Evolutionary conservation across 1,140 invertebrate genomes (phyloP), one percentile per base, ranked within the genome.

Genomic region (Drosophila neocordata): DNA sequence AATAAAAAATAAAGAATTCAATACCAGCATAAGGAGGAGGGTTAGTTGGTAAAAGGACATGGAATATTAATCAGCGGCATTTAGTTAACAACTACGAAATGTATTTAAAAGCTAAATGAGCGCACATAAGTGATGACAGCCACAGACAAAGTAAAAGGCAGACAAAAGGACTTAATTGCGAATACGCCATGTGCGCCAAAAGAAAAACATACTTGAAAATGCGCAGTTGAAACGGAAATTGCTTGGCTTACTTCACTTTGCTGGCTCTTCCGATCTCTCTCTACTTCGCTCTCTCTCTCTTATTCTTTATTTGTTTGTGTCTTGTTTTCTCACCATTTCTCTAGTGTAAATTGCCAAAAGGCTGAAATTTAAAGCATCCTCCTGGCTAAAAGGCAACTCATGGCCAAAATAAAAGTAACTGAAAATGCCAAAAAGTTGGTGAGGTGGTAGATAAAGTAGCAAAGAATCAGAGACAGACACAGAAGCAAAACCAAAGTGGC

Each of bases 301-400:
- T 34, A 6, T 31, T 31, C 15, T 13, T 7, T 31, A 12, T 34
- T 44, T 48, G 27, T 18, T 31, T 52, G 8, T 15, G 34, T 24
- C 41, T 48, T 15, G 41, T 20, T 48, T 48, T 48, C 41, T 48
- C 41, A 48, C 41, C 41, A 34, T 63, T 41, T 57, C 52, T 35
- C 63, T 59, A 13, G 69, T 67, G 72, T 72, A 73, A 69, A 73
- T 68, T 60, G 59, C 65, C 73, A 70, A 77, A 69, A 65, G 79
- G 73, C 56, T 82, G 51, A 68, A 74, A 82, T 82, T 77, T 63
- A 74, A 82, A 55, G 68, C 57, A 41, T 68, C 59, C 53, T 60
- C 41, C 53, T n/a, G 51, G 69, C 58, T 63, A 63, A 69, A 61
- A 37, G 51, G 69, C 74, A 66, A 59, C 59, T 48, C 61, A 68